Base-by-base conservation (phyloP, 2,888 invertebrate genomes). In the Galeopsomyia nigrocyanea region DNA sequence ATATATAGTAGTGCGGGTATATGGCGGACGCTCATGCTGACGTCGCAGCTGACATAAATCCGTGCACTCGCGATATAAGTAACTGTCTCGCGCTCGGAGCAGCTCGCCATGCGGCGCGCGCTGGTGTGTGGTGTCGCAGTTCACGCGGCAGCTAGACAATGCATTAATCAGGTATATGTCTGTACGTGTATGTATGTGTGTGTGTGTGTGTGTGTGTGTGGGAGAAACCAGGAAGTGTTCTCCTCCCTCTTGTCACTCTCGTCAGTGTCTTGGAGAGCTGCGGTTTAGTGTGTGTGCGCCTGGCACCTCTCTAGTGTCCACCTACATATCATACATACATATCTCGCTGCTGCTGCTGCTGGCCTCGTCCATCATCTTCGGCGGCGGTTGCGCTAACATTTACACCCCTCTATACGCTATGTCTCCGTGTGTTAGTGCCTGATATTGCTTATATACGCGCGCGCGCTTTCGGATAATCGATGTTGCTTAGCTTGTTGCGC, bases 331-430 rank as follows among this genome's bases (percentile, higher is more conserved):
- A 5, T 13, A 39, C 26, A 26, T 26, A n/a, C 26, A 26, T 5
- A 26, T 26, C 26, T 26, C n/a, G 47, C 21, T 13, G 19, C 17
- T 39, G 39, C 5, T 19, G 16, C 53, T 5, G 63, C 19, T 16
- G 16, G 47, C 47, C 65, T 65, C 56, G 56, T 65, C 22, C 65
- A 65, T 65, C 65, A 65, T 56, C 65, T 65, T 65, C 65, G 65
- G 65, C 26, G 51, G 26, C 13, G 31, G 10, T 3, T 6, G 26
- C 50, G 13, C 39, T 10, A 39, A 39, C 39, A 10, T 39, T 39
- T 31, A 31, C 31, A 13, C 10, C 7, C 39, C 39, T 39, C 39
- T 39, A n/a, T n/a, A n/a, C 39, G 39, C 39, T 39, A 7, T 31
- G 39, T 39, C 10, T 39, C 1, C 13, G 39, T 13, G 7, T 13